phyloP scores from a whole-genome alignment of 2,797 vertebrate genomes.

The Naso thynnoides region DNA sequence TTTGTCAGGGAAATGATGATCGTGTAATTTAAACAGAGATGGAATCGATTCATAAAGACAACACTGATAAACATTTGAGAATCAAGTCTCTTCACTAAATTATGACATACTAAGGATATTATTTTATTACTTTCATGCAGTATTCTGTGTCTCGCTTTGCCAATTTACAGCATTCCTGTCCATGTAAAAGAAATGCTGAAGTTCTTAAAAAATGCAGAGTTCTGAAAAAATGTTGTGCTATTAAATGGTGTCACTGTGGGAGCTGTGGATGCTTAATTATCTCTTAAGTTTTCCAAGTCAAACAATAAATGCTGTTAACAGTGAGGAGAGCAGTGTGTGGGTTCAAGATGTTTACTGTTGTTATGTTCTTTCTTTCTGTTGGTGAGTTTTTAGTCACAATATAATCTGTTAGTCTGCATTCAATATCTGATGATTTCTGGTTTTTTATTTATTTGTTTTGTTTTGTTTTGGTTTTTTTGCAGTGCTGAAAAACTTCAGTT shows the following conservation, averaged over 20 bases:
- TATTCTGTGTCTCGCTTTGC: not conserved
- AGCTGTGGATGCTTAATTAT: slow-evolving; percentile 18
- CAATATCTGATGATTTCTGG: not conserved
- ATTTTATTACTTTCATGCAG: not conserved
- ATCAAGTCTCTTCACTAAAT: not conserved
- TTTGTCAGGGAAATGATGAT: not conserved
- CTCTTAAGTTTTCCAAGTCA: not conserved
- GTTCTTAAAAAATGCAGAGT: not conserved
- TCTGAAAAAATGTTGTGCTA: not conserved
- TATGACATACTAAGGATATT: not conserved
- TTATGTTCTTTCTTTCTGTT: not conserved
- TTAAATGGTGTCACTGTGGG: slow-evolving; percentile 10
- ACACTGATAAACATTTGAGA: not conserved
- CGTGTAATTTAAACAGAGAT: not conserved
- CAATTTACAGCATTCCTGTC: not conserved
- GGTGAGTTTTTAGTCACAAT: not conserved
- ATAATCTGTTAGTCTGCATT: not conserved
- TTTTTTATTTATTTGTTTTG: no score
- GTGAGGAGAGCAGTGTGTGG: not conserved
- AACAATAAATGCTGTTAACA: slow-evolving; percentile 22
- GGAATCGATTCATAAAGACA: not conserved
- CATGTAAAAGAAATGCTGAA: not conserved
- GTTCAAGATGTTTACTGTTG: not conserved
- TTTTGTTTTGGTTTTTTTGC: no score
- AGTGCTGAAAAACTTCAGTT: not conserved